phyloP scores from a whole-genome alignment of 1,140 invertebrate species.

The Drosophila virilis region DNA sequence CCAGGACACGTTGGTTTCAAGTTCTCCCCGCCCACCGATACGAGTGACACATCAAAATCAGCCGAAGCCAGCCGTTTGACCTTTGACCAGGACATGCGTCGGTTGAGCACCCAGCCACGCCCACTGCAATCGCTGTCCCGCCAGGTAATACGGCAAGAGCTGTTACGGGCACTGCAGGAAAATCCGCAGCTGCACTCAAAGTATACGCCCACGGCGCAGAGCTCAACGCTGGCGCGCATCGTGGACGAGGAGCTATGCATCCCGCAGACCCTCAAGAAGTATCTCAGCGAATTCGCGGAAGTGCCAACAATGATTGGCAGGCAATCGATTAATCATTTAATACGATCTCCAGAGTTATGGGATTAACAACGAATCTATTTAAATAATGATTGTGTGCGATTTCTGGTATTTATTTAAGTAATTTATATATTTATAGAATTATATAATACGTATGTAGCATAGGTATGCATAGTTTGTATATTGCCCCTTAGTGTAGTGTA shows the following conservation, averaged over 20 bases:
- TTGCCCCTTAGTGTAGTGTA: constrained; percentile 27
- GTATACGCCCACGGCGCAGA: constrained; percentile 54
- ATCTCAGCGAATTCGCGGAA: constrained; percentile 69
- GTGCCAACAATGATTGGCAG: constrained; percentile 42
- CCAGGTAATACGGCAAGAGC: constrained; percentile 52
- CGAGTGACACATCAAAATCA: background rate
- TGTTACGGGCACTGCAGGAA: constrained; percentile 49
- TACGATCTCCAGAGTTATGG: constrained; percentile 50
- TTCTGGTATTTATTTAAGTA: constrained; percentile 65
- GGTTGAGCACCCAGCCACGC: constrained; percentile 44
- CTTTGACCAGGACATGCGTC: constrained; percentile 55
- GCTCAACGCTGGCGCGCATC: constrained; percentile 64
- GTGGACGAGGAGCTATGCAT: constrained; percentile 61
- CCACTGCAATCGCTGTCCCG: constrained; percentile 63
- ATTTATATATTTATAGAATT: background rate
- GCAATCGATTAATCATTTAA: constrained; percentile 2
- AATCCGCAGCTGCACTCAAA: constrained; percentile 37
- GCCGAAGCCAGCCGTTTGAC: constrained; percentile 15
- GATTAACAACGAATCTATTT: constrained; percentile 38
- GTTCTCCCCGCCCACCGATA: constrained; percentile 49
- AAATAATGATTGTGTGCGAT: constrained; percentile 19
- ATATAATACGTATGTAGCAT: constrained; percentile 26
- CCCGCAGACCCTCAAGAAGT: constrained; percentile 63
- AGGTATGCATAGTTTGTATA: constrained; percentile 48
- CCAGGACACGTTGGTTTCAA: constrained; percentile 68